These are phyloP conservation scores for Eriocheir sinensis DNA, from an alignment of 1,140 invertebrate genomes.

Conservation along the genomic window DNA sequence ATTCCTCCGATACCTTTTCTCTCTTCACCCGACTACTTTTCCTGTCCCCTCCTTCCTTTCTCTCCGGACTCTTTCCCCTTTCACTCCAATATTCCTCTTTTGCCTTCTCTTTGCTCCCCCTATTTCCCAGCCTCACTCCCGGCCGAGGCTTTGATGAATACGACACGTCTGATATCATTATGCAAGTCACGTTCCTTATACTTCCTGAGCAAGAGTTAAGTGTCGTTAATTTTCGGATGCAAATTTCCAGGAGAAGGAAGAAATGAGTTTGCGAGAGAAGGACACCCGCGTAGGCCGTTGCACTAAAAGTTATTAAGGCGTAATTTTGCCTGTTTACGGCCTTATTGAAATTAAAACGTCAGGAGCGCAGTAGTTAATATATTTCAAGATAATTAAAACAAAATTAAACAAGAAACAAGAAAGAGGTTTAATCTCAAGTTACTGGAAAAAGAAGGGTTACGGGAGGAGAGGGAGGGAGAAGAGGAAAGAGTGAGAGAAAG, in stretches of 20 bases:
- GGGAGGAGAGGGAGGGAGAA: background rate
- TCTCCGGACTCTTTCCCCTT: background rate
- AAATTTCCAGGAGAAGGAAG: conserved; percentile 59
- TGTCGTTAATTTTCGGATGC: conserved; percentile 57
- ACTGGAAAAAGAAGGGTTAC: background rate
- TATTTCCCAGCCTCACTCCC: background rate
- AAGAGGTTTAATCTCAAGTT: conserved; percentile 39
- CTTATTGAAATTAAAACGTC: conserved; percentile 64
- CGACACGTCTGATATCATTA: conserved; percentile 57
- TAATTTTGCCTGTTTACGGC: conserved; percentile 52
- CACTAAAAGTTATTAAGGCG: conserved; percentile 54
- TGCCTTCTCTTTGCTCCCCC: background rate
- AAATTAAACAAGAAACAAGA: conserved; percentile 53
- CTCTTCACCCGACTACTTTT: background rate
- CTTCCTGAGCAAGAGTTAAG: conserved; percentile 52
- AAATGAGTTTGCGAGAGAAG: conserved; percentile 31
- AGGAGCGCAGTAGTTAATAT: conserved; percentile 45
- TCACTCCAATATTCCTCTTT: background rate
- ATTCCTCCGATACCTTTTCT: background rate
- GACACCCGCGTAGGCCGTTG: conserved; percentile 27
- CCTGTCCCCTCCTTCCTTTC: background rate
- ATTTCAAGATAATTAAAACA: conserved; percentile 66
- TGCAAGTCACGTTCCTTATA: conserved; percentile 69
- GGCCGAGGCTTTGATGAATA: conserved; percentile 45
- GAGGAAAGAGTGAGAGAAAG: background rate